phyloP scores from a whole-genome alignment of 1,140 invertebrate species.

The Sminthurinus signatus region DNA sequence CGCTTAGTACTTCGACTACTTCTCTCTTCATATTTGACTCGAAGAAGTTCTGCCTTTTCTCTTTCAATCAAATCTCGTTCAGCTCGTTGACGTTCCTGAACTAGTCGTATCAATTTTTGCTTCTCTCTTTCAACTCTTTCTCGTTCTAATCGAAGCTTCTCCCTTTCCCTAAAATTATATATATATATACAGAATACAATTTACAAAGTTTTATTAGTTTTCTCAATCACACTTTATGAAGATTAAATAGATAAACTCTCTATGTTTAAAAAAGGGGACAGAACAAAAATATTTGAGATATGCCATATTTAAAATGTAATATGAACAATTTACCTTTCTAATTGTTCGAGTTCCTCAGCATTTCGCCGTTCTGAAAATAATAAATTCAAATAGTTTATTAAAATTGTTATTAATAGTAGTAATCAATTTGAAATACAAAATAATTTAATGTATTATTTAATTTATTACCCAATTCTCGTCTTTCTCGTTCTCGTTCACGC shows the following conservation, averaged over 20 bases:
- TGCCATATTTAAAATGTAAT: not conserved
- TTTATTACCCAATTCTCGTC: no score
- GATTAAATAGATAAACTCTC: not conserved
- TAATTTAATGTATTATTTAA: no score
- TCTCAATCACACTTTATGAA: no score
- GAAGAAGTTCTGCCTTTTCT: slow-evolving; percentile 71
- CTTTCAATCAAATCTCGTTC: slow-evolving; percentile 76
- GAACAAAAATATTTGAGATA: not conserved
- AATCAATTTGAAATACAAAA: no score
- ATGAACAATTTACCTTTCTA: slow-evolving; percentile 51
- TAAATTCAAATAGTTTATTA: not conserved
- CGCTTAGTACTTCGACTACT: not conserved
- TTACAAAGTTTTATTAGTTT: no score
- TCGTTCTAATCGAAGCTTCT: slow-evolving; percentile 66
- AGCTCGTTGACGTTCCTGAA: slow-evolving; percentile 69
- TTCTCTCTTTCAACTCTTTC: slow-evolving; percentile 71
- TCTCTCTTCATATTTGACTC: slow-evolving; percentile 54
- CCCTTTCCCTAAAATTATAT: slow-evolving; percentile 56
- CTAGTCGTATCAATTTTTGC: slow-evolving; percentile 67
- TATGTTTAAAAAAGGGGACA: not conserved
- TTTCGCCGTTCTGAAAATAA: slow-evolving; percentile 58
- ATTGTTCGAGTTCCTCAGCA: slow-evolving; percentile 66
- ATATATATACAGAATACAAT: not conserved
- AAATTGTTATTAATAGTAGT: no score
- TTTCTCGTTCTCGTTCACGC: no score